Conservation (phyloP, 2,113 vertebrate species). For the Suncus etruscus region DNA sequence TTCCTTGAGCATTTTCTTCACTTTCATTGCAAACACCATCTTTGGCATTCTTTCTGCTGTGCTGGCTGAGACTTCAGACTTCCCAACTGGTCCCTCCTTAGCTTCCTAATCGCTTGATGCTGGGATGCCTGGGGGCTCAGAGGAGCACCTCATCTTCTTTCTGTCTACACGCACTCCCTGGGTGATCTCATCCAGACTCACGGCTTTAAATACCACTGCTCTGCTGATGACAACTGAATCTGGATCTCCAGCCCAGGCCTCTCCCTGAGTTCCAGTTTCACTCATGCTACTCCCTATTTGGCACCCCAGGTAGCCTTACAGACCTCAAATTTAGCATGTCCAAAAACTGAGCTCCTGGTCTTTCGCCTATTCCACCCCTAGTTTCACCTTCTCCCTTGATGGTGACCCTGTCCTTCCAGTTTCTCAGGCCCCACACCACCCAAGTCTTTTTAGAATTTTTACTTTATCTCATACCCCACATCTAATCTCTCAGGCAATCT, state of each 20-base stretch:
- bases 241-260: constrained; percentile 61
- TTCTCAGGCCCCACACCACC: constrained; percentile 37
- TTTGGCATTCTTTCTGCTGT: background rate
- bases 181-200: constrained; percentile 78
- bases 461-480: background rate
- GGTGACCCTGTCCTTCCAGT: background rate
- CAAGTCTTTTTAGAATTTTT: constrained; percentile 24
- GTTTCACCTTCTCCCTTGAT: background rate
- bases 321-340: constrained; percentile 14
- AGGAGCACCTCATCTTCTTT: constrained; percentile 6
- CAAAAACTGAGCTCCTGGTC: background rate
- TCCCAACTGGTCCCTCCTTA: constrained; percentile 40
- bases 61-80: constrained; percentile 17
- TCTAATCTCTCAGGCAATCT: constrained; percentile 44
- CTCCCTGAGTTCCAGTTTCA: constrained; percentile 76
- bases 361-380: background rate
- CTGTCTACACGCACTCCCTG: constrained; percentile 34
- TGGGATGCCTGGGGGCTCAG: constrained; percentile 42
- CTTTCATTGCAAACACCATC: background rate
- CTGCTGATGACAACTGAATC: constrained; percentile 70
- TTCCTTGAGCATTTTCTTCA: background rate
- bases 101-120: constrained; percentile 37
- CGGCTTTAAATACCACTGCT: constrained; percentile 56
- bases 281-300: constrained; percentile 49
- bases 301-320: constrained; percentile 21